phyloP scores from a whole-genome alignment of 2,113 vertebrate species.

The Verasper variegatus region DNA sequence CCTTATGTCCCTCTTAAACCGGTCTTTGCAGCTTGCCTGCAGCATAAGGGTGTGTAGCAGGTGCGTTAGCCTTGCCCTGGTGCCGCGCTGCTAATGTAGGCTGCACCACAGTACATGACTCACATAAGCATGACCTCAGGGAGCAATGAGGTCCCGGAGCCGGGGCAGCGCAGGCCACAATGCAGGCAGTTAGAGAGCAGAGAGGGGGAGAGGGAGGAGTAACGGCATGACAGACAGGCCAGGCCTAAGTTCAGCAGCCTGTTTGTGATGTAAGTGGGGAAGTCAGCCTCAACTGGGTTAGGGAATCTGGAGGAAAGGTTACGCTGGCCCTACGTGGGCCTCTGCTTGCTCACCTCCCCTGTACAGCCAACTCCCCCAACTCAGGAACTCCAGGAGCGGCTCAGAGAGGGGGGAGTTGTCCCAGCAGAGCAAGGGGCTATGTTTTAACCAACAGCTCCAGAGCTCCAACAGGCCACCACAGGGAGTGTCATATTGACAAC shows the following conservation, averaged over 20 bases:
- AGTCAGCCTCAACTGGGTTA: constrained; percentile 62
- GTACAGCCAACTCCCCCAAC: constrained; percentile 55
- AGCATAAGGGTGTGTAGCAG: constrained; percentile 45
- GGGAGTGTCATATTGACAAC: constrained; percentile 8
- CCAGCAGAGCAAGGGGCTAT: constrained; percentile 61
- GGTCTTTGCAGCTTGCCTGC: constrained; percentile 22
- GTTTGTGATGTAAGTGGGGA: constrained; percentile 76
- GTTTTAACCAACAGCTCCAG: constrained; percentile 35
- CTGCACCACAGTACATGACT: constrained; percentile 58
- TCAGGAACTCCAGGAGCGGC: constrained; percentile 58
- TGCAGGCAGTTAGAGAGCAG: constrained; percentile 49
- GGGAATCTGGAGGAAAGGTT: constrained; percentile 81
- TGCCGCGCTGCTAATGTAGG: constrained; percentile 23
- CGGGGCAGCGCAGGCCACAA: constrained; percentile 32
- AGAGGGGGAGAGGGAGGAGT: constrained; percentile 51
- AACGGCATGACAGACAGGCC: constrained; percentile 62
- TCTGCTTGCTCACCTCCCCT: constrained; percentile 62
- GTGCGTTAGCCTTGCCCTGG: constrained; percentile 41
- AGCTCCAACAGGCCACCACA: constrained; percentile 40
- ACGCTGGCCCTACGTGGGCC: constrained; percentile 66
- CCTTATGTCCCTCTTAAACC: constrained; percentile 4
- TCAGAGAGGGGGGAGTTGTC: constrained; percentile 54
- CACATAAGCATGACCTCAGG: constrained; percentile 71
- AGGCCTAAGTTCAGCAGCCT: constrained; percentile 57
- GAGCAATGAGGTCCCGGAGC: constrained; percentile 50